Evolutionary conservation across 2,888 invertebrate species (phyloP), one percentile per base, ranked within the genome.

Genomic region (Blastobasis lacticolella): DNA sequence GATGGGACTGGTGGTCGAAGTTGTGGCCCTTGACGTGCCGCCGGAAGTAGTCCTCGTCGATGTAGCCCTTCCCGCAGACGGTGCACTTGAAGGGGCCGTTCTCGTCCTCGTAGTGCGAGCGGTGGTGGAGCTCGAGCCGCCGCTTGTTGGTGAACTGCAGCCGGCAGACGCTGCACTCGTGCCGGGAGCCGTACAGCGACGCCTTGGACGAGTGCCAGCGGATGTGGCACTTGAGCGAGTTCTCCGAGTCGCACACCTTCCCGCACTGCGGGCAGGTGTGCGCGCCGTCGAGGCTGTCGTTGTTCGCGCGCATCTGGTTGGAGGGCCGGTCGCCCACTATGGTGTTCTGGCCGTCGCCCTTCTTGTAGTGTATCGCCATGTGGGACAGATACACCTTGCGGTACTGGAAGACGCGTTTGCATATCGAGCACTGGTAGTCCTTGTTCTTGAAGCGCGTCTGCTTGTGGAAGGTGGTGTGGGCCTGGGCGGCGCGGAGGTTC

Each of bases 11-110:
- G 56, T 84, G 64, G 54, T 86, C 86, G 49, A 88, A 87, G 56
- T 88, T 90, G 64, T 90, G 90, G 1, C 89, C 88, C 57, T 90
- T 90, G 4, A 87, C 61, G 51, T 90, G 90, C 5, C 78, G 78
- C 43, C 78, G 78, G 58, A 73, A 78, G 61, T 88, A 90, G 5
- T 81, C 80, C 53, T 90, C 89, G 40, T 89, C 89, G 4, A 81
- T 90, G 68, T 78, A 90, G 0, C 85, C 88, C 56, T 90, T 90
- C 6, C 84, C 84, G 58, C 90, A 90, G 1, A 88, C 69, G 4
- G 69, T 67, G 57, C 90, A 90, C 49, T 89, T 87, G 64, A 66
- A 89, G 0, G 90, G 89, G 0, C 84, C 88, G 37, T 88, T 85
- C 0, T 85, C 83, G 55, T 89, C 89, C 54, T 90, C 90, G 52